Base-by-base conservation (phyloP, 2,888 invertebrate genomes). In the Vannuccia rotundouncinata region DNA sequence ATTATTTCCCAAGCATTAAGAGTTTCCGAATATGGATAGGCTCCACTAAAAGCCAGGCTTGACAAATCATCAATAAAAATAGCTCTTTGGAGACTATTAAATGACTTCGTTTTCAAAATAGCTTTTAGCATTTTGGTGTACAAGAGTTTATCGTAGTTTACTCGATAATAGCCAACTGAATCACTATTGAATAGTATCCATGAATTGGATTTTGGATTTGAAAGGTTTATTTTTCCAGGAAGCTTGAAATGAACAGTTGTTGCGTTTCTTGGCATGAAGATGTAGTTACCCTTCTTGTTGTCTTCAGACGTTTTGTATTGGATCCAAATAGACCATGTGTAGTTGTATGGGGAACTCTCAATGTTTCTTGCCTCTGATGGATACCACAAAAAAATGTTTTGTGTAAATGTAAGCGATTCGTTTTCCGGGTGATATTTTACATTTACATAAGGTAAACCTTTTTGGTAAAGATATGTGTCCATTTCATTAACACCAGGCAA, bases 41-140 rank as follows among this genome's bases (percentile, higher is more conserved):
- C 22, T 66, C 66, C 66, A 66, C 66, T 66, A 66, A n/a, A 66
- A 5, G 66, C 66, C 66, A 66, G 66, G 22, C 66, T 66, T 66
- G 66, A 66, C 13, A 22, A 17, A 22, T 66, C 66, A 22, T 66
- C 66, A 22, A 66, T 13, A 2, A 66, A 66, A 13, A 27, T 66
- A 2, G 66, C 5, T 22, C 22, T 66, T 22, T 66, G 66, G 25
- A 66, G 10, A 66, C 10, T 22, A 22, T 17, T n/a, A 5, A 66
- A 66, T 5, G 13, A 5, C 25, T 5, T 66, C 13, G 66, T n/a
- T 66, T 66, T 22, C 2, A 22, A 66, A 5, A 66, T 66, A 17
- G 66, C 66, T 22, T 13, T 66, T 5, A 66, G 2, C 22, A 66
- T 22, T 22, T 66, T 66, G 2, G 2, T 2, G 25, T 22, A 66